Base-by-base conservation (phyloP, 2,888 invertebrate genomes). In the Laspeyria flexula region DNA sequence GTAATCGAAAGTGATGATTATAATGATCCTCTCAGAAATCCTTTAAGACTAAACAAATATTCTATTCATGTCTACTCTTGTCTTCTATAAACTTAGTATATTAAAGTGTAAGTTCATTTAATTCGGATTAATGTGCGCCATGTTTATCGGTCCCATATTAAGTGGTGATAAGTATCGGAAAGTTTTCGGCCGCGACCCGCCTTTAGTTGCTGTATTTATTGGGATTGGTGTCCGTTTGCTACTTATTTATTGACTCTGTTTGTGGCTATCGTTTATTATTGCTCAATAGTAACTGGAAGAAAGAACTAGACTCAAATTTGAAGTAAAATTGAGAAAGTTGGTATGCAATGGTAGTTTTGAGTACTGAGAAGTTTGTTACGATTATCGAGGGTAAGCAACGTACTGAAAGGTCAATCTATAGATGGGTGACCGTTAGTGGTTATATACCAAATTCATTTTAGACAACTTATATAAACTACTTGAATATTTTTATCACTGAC, bases 111-210 rank as follows among this genome's bases (percentile, higher is more conserved):
- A 73, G 73, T 75, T 82, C 79, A 80, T 83, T 83, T 80, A 83
- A 83, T 76, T 67, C 66, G 75, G 78, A 79, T 81, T 83, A 81
- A 83, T 78, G 81, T 46, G 49, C 49, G 70, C 67, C 65, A 72
- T 77, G 75, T 79, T 79, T 75, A 79, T 76, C 63, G 74, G 61
- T 49, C 63, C 62, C 60, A 66, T 71, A 72, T 76, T 59, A 62
- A 55, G 38, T 16, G 53, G 73, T 72, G 76, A 73, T 73, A 77
- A 73, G 62, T 68, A 65, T 62, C 58, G 55, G 50, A 65, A 64
- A 60, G 50, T 61, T 70, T 53, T 46, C 34, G 41, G 44, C 21
- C 15, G 39, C 42, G 58, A 53, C 52, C 55, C 56, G 58, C 55
- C 44, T 41, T 35, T 43, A 55, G 34, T 42, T 34, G 39, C 27